A percentile compares a stretch with the other conserved stretches of the same genome.
These are phyloP conservation scores for Acanthis flammea DNA, from an alignment of 2,797 vertebrate genomes.

Conservation along the genomic window DNA sequence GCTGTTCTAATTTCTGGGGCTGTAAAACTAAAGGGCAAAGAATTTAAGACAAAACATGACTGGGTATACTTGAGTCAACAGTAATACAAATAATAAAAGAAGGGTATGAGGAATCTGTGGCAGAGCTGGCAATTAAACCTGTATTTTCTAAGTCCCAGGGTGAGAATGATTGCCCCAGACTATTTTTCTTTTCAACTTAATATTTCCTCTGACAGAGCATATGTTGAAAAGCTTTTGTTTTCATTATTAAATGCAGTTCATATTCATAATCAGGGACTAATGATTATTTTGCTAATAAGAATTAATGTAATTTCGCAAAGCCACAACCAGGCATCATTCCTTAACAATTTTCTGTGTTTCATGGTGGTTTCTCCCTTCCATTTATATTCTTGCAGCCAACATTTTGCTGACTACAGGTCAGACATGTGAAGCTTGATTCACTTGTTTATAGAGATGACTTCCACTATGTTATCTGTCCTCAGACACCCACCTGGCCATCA, in stretches of 20 bases:
- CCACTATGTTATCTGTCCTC: not conserved
- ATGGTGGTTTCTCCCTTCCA: not conserved
- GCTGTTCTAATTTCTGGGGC: not conserved
- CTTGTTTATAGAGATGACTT: not conserved
- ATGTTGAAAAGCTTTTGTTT: not conserved
- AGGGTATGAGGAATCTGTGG: not conserved
- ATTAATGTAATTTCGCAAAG: not conserved
- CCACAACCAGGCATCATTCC: not conserved
- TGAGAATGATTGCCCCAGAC: not conserved
- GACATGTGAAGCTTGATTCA: not conserved
- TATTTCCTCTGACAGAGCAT: not conserved
- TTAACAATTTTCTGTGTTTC: not conserved
- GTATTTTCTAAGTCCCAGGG: not conserved
- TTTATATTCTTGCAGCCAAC: fast-evolving
- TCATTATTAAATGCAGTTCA: not conserved
- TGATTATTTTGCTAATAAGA: not conserved
- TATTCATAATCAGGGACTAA: not conserved
- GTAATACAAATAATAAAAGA: not conserved
- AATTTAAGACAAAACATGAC: not conserved
- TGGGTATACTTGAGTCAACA: not conserved
- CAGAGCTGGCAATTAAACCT: not conserved
- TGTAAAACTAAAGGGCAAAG: not conserved
- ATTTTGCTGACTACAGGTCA: not conserved
- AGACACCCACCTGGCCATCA: not conserved
- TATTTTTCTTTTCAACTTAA: not conserved